Percentiles rank a stretch among this genome's conserved stretches.
These are phyloP conservation scores for Chaetodon trifasciatus DNA, from an alignment of 2,797 vertebrate genomes.

Conservation along the genomic window DNA sequence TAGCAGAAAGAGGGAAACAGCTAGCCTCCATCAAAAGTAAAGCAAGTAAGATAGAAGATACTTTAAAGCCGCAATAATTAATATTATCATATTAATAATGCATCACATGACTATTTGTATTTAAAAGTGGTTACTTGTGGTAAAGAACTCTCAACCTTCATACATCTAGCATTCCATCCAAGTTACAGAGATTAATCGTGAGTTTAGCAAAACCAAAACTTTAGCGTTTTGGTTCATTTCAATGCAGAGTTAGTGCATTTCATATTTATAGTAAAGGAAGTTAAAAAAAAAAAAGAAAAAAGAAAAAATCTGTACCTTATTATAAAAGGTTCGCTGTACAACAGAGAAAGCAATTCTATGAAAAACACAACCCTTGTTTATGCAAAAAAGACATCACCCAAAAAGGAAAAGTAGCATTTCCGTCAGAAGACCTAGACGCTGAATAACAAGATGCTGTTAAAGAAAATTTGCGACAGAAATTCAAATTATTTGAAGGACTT, in stretches of 20 bases:
- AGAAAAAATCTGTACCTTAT: not conserved
- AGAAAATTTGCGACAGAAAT: slow-evolving; percentile 51
- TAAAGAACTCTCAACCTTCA: not conserved
- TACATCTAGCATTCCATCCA: too few species aligned
- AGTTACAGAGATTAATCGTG: not conserved
- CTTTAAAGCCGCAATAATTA: not conserved
- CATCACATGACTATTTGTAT: not conserved
- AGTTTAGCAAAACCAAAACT: too few species aligned
- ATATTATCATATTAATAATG: not conserved
- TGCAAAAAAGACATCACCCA: slow-evolving; percentile 19
- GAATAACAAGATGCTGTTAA: slow-evolving; percentile 43
- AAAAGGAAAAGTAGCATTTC: slow-evolving; percentile 5
- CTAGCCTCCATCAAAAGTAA: not conserved
- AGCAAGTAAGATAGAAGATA: not conserved
- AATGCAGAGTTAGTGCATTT: not conserved
- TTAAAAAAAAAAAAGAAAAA: not conserved
- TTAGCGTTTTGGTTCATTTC: not conserved
- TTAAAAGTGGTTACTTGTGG: not conserved
- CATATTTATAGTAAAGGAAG: not conserved
- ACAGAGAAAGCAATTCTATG: not conserved
- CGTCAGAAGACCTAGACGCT: not conserved
- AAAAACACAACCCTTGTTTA: not conserved
- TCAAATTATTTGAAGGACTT: slow-evolving; percentile 54
- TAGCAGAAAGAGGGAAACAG: not conserved
- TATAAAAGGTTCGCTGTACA: not conserved